Base-by-base conservation (phyloP, 2,888 invertebrate species). In the Chymomyza amoena region DNA sequence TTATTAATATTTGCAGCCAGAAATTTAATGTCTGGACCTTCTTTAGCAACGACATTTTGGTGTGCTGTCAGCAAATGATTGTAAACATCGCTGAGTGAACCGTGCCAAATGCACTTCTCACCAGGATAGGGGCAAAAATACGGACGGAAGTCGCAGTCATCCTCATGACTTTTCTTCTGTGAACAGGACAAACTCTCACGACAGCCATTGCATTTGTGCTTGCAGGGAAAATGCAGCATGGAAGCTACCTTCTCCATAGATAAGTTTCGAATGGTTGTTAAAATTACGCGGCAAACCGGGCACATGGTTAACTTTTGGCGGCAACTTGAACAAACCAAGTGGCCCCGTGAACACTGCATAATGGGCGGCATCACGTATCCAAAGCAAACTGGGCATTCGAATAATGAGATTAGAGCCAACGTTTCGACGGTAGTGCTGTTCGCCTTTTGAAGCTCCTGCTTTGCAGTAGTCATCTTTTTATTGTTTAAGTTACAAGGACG, bases 91-190 rank as follows among this genome's bases (percentile, higher is more conserved):
- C 98, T 98, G 16, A 99, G 93, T 16, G 97, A 96, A 16, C 99
- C 99, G 91, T 98, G 98, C 99, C 99, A 99, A 90, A 98, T 98
- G 92, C 99, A 99, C 0, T 98, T 98, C 36, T 98, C 98, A 61
- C 99, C 99, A 13, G 99, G 99, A 91, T 99, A 99, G n/a, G 99
- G 99, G 91, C 99, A 99, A 78, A 96, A 96, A 92, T 99, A 99
- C 0, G 99, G 99, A 90, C 99, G 95, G 93, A 95, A 99, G 93
- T 99, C 99, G 91, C 99, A 99, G 2, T 96, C 95, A 92, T 99
- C 99, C 92, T 99, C 99, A 90, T 99, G 99, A 84, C 98, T 98
- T 4, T 96, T 96, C 92, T 99, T 99, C 83, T 99, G 98, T n/a
- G 97, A 97, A 91, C 98, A 97, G 15, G 97, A 95, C 15, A 99